Evolutionary conservation across 2,113 vertebrate genomes (phyloP), one percentile per base, ranked within the genome.

Genomic region (Oenanthe melanoleuca): DNA sequence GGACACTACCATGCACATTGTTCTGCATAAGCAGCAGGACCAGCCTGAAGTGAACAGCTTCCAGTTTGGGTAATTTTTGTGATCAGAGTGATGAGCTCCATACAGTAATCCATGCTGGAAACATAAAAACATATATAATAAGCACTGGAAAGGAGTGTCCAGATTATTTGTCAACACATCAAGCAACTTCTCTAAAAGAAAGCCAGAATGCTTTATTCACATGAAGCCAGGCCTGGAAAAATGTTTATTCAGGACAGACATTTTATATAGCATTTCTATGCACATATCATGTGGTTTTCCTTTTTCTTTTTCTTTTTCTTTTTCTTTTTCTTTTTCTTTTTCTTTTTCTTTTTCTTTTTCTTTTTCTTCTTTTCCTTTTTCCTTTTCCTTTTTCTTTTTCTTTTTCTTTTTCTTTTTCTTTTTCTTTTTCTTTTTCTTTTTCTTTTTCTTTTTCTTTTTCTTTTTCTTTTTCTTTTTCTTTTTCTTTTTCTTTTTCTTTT

Each of bases 251-350:
- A 79, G 23, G 49, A 64, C 37, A 89, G n/a, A 44, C 5, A 44
- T 33, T 79, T 88, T 16, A 85, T 89, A 88, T 28, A 29, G 2
- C 3, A 19, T 28, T 78, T 83, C 12, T 45, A 33, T 33, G 28
- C 14, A 66, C 5, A 44, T 24, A 44, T 22, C 0, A 0, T 26
- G 21, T n/a, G n/a, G 11, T 6, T 28, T 6, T 38, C 20, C 34
- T 6, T 31, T 12, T 1, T 22, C 6, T 5, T 19, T 7, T 6
- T 14, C 4, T 47, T 47, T 12, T 24, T 49, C 17, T 25, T 14
- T 5, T 4, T 37, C 8, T 69, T 19, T 5, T 7, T 14, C 23
- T 24, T 13, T 7, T 4, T 34, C 5, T 67, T 24, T 6, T 8
- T 17, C 22, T 52, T 44, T 7, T 20, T 11, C 1, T 49, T 6